Conservation (phyloP, 2,113 vertebrate genomes). For the Phodopus roborovskii region DNA sequence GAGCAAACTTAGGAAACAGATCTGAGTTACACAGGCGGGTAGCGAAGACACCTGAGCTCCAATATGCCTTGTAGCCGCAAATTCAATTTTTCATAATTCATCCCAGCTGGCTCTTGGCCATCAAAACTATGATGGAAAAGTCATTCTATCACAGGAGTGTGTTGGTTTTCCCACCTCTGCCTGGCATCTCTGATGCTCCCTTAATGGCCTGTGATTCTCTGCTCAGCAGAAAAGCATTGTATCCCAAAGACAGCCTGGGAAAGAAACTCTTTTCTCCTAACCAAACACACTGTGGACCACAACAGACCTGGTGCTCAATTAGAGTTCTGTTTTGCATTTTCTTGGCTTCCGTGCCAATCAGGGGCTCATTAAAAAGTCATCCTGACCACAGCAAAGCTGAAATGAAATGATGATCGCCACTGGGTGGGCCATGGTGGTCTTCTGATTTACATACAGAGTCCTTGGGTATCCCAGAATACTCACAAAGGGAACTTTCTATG, state of each 20-base stretch:
- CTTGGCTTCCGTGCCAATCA: constrained; percentile 26
- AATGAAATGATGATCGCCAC: background rate
- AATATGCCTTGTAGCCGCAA: constrained; percentile 41
- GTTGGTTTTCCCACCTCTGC: constrained; percentile 35
- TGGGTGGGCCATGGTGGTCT: background rate
- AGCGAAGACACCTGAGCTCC: background rate
- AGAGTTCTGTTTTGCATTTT: background rate
- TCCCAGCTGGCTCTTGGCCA: constrained; percentile 20
- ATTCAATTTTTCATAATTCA: constrained; percentile 12
- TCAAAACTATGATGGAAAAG: constrained; percentile 65
- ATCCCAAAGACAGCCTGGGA: constrained; percentile 22
- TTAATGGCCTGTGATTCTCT: constrained; percentile 37
- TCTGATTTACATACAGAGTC: background rate
- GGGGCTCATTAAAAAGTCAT: constrained; percentile 20
- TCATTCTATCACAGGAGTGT: constrained; percentile 6
- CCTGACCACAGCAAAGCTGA: constrained; percentile 19
- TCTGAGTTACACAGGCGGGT: background rate
- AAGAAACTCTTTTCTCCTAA: constrained; percentile 47
- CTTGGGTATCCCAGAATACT: background rate
- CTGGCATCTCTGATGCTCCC: background rate
- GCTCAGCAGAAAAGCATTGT: constrained; percentile 57
- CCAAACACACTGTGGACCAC: constrained; percentile 10
- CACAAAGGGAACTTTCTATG: background rate
- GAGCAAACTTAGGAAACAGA: background rate
- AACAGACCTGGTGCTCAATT: background rate